Conservation (phyloP, 1,140 invertebrate species). For the Calephelis nemesis region DNA sequence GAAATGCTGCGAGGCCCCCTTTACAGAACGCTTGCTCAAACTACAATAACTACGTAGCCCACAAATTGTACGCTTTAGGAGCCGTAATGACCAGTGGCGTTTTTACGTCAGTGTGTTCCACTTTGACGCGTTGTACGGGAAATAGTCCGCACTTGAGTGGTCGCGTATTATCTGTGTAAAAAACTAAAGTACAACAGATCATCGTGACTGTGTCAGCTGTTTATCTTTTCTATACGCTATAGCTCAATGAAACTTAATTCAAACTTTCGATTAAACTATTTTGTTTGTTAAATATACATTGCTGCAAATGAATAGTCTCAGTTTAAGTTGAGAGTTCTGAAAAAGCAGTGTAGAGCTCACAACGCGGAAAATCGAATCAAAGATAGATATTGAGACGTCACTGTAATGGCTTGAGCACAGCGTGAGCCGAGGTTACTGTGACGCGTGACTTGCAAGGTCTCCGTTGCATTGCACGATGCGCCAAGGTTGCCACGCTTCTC, state of each 20-base stretch:
- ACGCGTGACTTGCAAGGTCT: conserved; percentile 78
- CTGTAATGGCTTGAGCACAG: conserved; percentile 62
- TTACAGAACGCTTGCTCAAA: conserved; percentile 31
- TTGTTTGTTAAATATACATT: conserved; percentile 34
- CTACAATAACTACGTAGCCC: conserved; percentile 27
- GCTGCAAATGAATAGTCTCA: conserved; percentile 22
- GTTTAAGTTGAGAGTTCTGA: background rate
- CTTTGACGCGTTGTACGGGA: conserved; percentile 58
- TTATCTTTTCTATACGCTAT: conserved; percentile 50
- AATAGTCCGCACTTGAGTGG: conserved; percentile 70
- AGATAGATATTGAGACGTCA: conserved; percentile 50
- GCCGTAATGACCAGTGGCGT: conserved; percentile 39
- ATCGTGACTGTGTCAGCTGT: conserved; percentile 68
- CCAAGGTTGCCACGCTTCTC: conserved; percentile 73
- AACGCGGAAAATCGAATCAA: conserved; percentile 36
- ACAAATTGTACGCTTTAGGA: conserved; percentile 35
- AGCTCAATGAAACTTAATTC: conserved; percentile 55
- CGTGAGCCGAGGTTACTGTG: conserved; percentile 76
- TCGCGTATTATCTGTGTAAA: conserved; percentile 70
- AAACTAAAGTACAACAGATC: conserved; percentile 46
- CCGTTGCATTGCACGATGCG: conserved; percentile 77
- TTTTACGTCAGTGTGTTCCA: conserved; percentile 46
- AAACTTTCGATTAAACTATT: background rate
- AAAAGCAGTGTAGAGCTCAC: conserved; percentile 50
- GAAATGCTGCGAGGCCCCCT: conserved; percentile 53